Evolutionary conservation across 2,797 vertebrate species (phyloP).

Genomic region (Dermochelys coriacea): DNA sequence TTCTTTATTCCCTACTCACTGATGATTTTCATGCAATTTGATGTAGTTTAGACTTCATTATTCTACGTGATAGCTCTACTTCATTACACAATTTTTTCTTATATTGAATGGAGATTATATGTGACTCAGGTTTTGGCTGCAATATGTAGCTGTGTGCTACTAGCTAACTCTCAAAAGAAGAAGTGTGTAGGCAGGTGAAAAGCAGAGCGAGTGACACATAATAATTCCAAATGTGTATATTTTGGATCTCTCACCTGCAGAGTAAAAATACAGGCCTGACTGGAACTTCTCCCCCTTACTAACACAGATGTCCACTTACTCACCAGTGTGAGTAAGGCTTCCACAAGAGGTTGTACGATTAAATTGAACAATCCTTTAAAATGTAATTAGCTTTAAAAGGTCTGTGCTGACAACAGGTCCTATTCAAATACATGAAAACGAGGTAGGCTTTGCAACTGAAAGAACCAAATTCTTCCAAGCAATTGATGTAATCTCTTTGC

Average conservation of each 20-base stretch:
- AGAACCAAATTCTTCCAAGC: neutral
- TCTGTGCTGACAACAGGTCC: neutral
- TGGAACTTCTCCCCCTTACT: neutral
- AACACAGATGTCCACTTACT: neutral
- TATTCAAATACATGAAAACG: neutral
- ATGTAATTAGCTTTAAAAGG: neutral
- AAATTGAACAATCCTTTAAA: neutral
- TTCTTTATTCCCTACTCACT: neutral
- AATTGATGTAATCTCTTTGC: neutral
- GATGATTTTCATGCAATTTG: conserved; percentile 13
- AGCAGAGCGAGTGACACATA: neutral
- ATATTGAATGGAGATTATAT: neutral
- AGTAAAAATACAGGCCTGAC: neutral
- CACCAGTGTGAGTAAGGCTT: neutral
- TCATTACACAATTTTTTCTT: neutral
- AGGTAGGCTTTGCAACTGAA: neutral
- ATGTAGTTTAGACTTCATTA: conserved; percentile 17
- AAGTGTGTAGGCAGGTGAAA: neutral
- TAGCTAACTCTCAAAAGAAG: neutral
- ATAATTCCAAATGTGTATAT: neutral
- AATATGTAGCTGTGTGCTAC: neutral
- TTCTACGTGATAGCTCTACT: neutral
- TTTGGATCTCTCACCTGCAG: neutral
- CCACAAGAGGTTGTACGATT: neutral
- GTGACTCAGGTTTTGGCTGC: neutral